Conservation (phyloP, 2,797 vertebrate species). For the Ambastaia sidthimunki region DNA sequence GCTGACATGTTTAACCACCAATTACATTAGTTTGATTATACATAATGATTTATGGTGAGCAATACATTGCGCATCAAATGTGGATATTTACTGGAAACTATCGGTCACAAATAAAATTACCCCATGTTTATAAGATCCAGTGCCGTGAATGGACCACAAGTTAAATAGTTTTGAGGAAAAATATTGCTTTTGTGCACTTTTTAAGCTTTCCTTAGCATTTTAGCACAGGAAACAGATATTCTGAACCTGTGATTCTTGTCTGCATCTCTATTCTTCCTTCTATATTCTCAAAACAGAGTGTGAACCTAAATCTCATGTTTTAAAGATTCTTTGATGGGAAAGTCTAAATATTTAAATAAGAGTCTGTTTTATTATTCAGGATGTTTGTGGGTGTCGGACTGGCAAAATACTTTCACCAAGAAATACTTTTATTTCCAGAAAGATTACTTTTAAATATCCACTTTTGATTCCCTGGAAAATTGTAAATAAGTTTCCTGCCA, state of each 20-base stretch:
- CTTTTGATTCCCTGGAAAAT: slow-evolving; percentile 61
- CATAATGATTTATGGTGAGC: not conserved
- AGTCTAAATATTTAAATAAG: slow-evolving; percentile 99
- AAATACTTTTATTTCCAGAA: not conserved
- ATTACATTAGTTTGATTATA: not conserved
- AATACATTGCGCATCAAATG: not conserved
- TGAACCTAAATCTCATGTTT: slow-evolving; percentile 94
- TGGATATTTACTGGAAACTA: no score
- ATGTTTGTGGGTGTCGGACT: slow-evolving; percentile 96
- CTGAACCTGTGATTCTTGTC: slow-evolving; percentile 77
- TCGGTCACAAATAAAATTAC: no score
- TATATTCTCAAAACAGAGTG: slow-evolving; percentile 77
- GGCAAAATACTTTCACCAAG: not conserved
- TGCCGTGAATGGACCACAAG: no score
- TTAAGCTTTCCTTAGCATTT: slow-evolving; percentile 34
- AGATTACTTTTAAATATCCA: slow-evolving; percentile 69
- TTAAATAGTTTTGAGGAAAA: no score
- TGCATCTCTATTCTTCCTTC: slow-evolving; percentile 53
- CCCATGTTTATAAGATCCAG: no score
- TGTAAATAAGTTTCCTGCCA: slow-evolving; percentile 69
- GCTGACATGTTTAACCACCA: not conserved
- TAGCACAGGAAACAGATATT: slow-evolving; percentile 71
- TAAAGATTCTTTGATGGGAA: slow-evolving; percentile 95
- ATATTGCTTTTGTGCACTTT: not conserved
- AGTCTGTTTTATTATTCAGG: slow-evolving; percentile 98